Evolutionary conservation across 2,113 vertebrate species (phyloP).

Genomic region (Orcinus orca): DNA sequence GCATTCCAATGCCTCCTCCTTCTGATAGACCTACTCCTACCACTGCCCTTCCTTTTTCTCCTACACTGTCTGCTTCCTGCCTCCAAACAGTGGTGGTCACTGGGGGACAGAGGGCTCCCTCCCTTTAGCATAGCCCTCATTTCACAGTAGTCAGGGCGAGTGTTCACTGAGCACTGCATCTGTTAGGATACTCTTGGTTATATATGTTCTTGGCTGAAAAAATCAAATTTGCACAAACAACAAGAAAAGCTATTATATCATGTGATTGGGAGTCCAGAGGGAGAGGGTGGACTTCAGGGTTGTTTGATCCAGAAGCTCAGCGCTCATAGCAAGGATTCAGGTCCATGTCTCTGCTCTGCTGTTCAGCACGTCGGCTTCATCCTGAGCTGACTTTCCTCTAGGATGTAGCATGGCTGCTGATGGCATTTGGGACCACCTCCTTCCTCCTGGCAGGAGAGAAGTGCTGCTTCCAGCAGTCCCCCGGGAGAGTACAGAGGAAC

Average conservation of each 20-base stretch:
- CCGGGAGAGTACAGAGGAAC: neutral
- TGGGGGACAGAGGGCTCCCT: fast-evolving
- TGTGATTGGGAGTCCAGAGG: neutral
- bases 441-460: neutral
- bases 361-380: neutral
- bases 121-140: neutral
- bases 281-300: neutral
- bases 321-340: neutral
- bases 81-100: neutral
- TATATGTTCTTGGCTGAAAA: neutral
- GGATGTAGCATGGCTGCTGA: neutral
- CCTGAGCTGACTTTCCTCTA: neutral
- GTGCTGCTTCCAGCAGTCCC: neutral
- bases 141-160: neutral
- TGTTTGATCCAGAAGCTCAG: neutral
- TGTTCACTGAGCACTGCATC: neutral
- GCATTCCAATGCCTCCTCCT: neutral
- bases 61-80: neutral
- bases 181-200: neutral
- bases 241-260: neutral
- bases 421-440: neutral
- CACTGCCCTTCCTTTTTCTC: neutral
- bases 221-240: neutral
- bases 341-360: neutral
- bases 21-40: neutral